Evolutionary conservation across 2,888 invertebrate species (phyloP), one percentile per base, ranked within the genome.

Genomic region (Zonitis immaculata): DNA sequence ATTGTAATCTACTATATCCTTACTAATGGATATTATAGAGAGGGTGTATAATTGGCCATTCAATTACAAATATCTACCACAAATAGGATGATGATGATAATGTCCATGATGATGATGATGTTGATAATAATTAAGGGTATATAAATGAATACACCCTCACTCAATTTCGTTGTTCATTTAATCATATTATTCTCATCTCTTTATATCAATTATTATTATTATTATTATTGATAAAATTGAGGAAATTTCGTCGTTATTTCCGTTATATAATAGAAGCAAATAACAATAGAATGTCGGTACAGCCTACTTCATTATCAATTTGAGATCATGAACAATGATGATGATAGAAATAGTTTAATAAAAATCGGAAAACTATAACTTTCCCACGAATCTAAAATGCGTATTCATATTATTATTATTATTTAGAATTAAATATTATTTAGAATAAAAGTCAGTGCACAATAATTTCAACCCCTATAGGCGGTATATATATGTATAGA

Each of bases 401-500:
- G n/a, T n/a, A n/a, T n/a, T n/a, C n/a, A n/a, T n/a, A n/a, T n/a
- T n/a, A n/a, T n/a, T n/a, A n/a, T n/a, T n/a, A n/a, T n/a, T n/a
- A n/a, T n/a, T n/a, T n/a, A n/a, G n/a, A n/a, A n/a, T n/a, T n/a
- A n/a, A n/a, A n/a, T n/a, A n/a, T n/a, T n/a, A n/a, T n/a, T n/a
- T n/a, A n/a, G n/a, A n/a, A n/a, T n/a, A n/a, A n/a, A n/a, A n/a
- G 52, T 59, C 6, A 18, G 18, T 35, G 35, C 35, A 35, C 35
- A 69, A 70, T 71, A 68, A 68, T 69, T 54, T 66, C 62, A 62
- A 64, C 67, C 68, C 64, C n/a, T n/a, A n/a, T n/a, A n/a, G n/a
- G n/a, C n/a, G n/a, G n/a, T n/a, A n/a, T n/a, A n/a, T n/a, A n/a
- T n/a, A n/a, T n/a, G n/a, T n/a, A n/a, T n/a, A n/a, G n/a, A n/a